Evolutionary conservation across 37 sponge, comb jelly and placozoan genomes (phyloP).

Genomic region (Cliona cf. orientalis): DNA sequence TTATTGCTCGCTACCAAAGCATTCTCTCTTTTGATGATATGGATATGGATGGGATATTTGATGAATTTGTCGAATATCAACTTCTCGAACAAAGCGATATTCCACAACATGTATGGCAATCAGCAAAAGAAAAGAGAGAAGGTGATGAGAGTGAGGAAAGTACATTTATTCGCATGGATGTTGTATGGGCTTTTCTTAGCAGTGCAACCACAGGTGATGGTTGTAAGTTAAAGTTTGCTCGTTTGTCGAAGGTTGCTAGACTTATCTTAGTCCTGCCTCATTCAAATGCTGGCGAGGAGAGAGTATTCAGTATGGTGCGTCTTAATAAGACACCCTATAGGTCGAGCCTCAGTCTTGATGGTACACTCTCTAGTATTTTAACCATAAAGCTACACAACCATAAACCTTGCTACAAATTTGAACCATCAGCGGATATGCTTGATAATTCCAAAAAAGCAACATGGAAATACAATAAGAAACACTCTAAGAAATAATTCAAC

Average conservation of each 20-base stretch:
- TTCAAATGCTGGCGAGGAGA: conserved; percentile 43
- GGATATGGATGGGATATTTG: conserved; percentile 11
- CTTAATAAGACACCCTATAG: conserved; percentile 36
- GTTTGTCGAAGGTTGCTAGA: conserved; percentile 14
- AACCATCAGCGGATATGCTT: no score
- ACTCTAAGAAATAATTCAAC: no score
- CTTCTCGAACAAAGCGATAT: conserved; percentile 28
- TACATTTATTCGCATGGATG: conserved; percentile 10
- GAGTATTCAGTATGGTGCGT: conserved; percentile 37
- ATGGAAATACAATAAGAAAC: no score
- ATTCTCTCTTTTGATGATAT: neutral
- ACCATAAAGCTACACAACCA: neutral
- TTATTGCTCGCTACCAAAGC: conserved; percentile 5
- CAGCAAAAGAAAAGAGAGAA: neutral
- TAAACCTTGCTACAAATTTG: no score
- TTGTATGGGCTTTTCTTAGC: conserved; percentile 9
- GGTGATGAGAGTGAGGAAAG: neutral
- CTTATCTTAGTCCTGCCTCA: conserved; percentile 24
- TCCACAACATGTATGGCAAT: conserved; percentile 40
- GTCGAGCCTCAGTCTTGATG: conserved; percentile 18
- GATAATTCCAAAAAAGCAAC: no score
- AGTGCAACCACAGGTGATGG: neutral
- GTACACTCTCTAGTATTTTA: conserved; percentile 38
- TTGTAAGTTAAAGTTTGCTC: neutral
- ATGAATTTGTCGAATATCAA: conserved; percentile 53